These are phyloP conservation scores for Agrotis segetum DNA, from an alignment of 2,888 invertebrate species.

Conservation along the genomic window DNA sequence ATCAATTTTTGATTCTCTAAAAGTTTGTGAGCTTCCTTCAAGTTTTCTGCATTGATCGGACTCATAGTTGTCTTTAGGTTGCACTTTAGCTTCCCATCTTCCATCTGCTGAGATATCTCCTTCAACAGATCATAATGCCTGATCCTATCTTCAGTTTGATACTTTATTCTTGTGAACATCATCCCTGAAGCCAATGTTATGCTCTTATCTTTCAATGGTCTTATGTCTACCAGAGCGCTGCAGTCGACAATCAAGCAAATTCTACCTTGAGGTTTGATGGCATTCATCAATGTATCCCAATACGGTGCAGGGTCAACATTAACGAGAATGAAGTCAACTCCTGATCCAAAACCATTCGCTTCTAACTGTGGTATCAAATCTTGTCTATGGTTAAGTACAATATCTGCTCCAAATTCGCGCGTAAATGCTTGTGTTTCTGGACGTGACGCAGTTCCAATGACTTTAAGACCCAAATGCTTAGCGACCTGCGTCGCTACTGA, in stretches of 20 bases:
- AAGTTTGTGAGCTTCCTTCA: slow-evolving; percentile 81
- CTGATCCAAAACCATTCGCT: slow-evolving; percentile 75
- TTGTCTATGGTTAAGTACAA: slow-evolving; percentile 81
- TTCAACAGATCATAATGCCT: slow-evolving; percentile 80
- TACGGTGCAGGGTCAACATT: slow-evolving; percentile 86
- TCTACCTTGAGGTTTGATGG: slow-evolving; percentile 83
- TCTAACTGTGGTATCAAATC: slow-evolving; percentile 80
- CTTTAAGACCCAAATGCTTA: slow-evolving; percentile 80
- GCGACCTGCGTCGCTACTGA: slow-evolving; percentile 83
- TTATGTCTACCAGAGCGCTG: slow-evolving; percentile 80
- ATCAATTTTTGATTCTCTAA: slow-evolving; percentile 79
- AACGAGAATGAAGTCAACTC: slow-evolving; percentile 83
- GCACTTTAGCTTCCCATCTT: slow-evolving; percentile 76
- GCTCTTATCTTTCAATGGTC: slow-evolving; percentile 83
- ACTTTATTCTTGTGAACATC: slow-evolving; percentile 83
- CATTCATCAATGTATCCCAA: slow-evolving; percentile 82
- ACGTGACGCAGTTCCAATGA: slow-evolving; percentile 85
- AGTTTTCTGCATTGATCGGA: slow-evolving; percentile 83
- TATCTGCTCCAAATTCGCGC: slow-evolving; percentile 76
- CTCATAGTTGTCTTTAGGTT: slow-evolving; percentile 79
- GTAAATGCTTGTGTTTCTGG: slow-evolving; percentile 79
- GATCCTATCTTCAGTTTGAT: slow-evolving; percentile 81
- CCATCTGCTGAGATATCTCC: slow-evolving; percentile 78
- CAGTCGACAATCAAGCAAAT: slow-evolving; percentile 86
- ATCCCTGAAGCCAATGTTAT: slow-evolving; percentile 82